phyloP scores from a whole-genome alignment of 2,113 vertebrate genomes.

The Coptodon rendalli region DNA sequence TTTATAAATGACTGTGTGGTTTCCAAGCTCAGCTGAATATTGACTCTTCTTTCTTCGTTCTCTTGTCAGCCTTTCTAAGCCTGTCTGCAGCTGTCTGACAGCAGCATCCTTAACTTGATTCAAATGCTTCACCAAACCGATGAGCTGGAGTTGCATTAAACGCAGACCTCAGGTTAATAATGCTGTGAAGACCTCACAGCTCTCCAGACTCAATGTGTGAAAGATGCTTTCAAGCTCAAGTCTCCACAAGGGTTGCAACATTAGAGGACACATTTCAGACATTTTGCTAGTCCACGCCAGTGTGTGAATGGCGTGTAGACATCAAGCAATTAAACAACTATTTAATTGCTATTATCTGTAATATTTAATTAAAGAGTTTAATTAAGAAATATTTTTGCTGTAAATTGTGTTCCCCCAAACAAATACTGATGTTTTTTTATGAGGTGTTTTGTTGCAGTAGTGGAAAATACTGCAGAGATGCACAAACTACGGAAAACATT shows the following conservation, averaged over 20 bases:
- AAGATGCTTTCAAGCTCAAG: not conserved
- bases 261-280: not conserved
- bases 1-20: slow-evolving; percentile 30
- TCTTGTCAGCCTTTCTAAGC: slow-evolving; percentile 19
- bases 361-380: not conserved
- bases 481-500: not conserved
- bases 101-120: not conserved
- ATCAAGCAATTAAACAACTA: not conserved
- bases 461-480: not conserved
- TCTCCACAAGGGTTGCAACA: not conserved
- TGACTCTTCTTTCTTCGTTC: slow-evolving; percentile 17
- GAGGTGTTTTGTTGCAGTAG: not conserved
- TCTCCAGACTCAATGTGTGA: not conserved
- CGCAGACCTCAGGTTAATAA: not conserved
- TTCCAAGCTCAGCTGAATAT: slow-evolving; percentile 43
- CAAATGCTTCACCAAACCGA: not conserved
- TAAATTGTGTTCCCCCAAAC: not conserved
- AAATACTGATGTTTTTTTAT: not conserved
- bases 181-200: not conserved
- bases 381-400: not conserved
- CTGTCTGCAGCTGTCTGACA: slow-evolving; percentile 29
- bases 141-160: not conserved
- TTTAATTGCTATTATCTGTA: not conserved
- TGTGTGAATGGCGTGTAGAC: not conserved
- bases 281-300: not conserved